Evolutionary conservation across 1,140 invertebrate species (phyloP), one percentile per base, ranked within the genome.

Genomic region (Hestina assimilis): DNA sequence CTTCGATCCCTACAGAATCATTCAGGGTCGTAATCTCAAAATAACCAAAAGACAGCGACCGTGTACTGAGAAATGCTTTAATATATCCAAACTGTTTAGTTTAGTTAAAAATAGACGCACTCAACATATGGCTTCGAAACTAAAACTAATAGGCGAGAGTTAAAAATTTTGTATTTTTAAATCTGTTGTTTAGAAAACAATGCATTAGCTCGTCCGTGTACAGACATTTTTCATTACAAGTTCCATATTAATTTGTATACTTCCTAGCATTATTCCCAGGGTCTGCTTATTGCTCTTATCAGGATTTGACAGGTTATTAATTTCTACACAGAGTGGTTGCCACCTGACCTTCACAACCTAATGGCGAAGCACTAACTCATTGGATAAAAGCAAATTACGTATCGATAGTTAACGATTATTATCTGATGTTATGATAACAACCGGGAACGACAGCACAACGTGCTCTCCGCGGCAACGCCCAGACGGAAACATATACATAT

Each of bases 81-180:
- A 64, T 60, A 76, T 65, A 70, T 77, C 65, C 62, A 74, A 66
- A 75, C 64, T 75, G 75, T 75, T 80, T 74, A 69, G 70, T 69
- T 71, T 69, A 66, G 59, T 60, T 79, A 76, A 79, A 82, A 79
- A 81, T 84, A 84, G 81, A 77, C 40, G 43, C 71, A 75, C 77
- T 77, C 73, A 68, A 33, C 59, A 54, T 69, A 71, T 71, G 66
- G 65, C 43, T 57, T 55, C 51, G 57, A 58, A 55, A 56, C 33
- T 41, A 38, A 31, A 33, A 31, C 19, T 14, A 59, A 43, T 52
- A 52, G 24, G 28, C 28, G 38, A 60, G 54, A 66, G 54, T n/a
- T n/a, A n/a, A 43, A 65, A 64, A 69, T 66, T 55, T 71, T 61
- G 40, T 73, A 73, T 77, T 74, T 75, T 72, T 69, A 75, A 65